Conservation (phyloP, 1,140 invertebrate genomes). For the Euglossa dilemma region DNA sequence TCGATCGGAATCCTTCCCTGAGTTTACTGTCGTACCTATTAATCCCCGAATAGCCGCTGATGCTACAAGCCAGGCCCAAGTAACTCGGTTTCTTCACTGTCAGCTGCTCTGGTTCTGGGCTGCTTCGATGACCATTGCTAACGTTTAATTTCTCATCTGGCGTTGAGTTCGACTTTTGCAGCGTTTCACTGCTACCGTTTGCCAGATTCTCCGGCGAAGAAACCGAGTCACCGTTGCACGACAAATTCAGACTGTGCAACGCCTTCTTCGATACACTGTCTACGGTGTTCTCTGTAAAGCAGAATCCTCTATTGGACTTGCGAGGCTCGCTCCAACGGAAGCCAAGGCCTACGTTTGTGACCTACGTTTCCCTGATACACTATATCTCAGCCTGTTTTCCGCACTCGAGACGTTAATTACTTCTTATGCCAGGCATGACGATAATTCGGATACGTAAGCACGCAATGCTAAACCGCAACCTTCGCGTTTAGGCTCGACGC, state of each 20-base stretch:
- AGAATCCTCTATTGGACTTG: conserved; percentile 7
- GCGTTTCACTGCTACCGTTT: conserved; percentile 72
- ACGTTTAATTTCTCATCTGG: conserved; percentile 73
- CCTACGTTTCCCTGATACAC: neutral
- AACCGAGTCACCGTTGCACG: conserved; percentile 76
- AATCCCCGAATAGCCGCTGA: conserved; percentile 93
- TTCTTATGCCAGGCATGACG: neutral
- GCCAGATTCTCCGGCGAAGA: conserved; percentile 65
- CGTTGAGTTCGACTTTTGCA: conserved; percentile 74
- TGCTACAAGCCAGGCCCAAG: conserved; percentile 92
- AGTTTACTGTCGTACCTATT: conserved; percentile 92
- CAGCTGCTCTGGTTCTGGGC: conserved; percentile 73
- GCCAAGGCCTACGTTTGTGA: neutral
- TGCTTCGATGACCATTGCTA: conserved; percentile 75
- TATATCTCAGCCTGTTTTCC: neutral
- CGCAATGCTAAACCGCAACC: conserved; percentile 17
- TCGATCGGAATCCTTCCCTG: conserved; percentile 85
- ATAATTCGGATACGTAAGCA: neutral
- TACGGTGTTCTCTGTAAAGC: conserved; percentile 75
- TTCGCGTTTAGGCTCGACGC: neutral
- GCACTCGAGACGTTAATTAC: no score
- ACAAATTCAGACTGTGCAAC: conserved; percentile 79
- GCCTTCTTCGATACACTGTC: conserved; percentile 79
- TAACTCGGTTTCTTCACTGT: conserved; percentile 89
- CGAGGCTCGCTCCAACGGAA: neutral